Base-by-base conservation (phyloP, 2,113 vertebrate genomes). In the Ceyx margarethae region DNA sequence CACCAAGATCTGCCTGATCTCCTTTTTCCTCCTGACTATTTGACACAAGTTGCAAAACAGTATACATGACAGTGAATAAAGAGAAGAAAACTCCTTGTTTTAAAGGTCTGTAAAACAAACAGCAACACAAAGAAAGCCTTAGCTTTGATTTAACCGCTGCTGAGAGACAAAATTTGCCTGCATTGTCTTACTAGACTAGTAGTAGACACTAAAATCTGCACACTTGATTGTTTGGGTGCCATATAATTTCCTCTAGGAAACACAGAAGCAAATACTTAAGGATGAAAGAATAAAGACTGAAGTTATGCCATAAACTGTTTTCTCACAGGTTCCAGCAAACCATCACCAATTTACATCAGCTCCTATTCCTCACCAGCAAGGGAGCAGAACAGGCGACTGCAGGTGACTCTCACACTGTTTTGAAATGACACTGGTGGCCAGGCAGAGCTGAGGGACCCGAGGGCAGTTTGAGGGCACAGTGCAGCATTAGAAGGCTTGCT, bases 291-390 rank as follows among this genome's bases (percentile, higher is more conserved):
- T 76, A 73, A 93, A 56, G 83, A 43, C 51, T 88, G 71, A 93
- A 43, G 87, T 93, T 78, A 85, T 84, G 74, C 69, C 81, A 57
- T 90, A n/a, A 94, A 95, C 89, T 95, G 37, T 97, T 95, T 96
- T 94, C 93, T 96, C 87, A 45, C 97, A 99, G 99, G 99, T 96
- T 99, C 99, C 96, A 98, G 98, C 95, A 99, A 99, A 96, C 97
- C 98, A 45, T 98, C 99, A 85, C 98, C 99, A n/a, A 99, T 98
- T 98, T 99, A 99, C 97, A 99, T 99, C 95, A 99, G 98, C 94
- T 99, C 99, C 43, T 99, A 99, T 88, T 98, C 99, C 68, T 99
- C 99, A 78, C 99, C 99, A 94, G 98, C 98, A 88, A 98, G 99
- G 98, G 99, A 99, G 68, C 99, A 99, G 91, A 98, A 97, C 84